Conservation (phyloP, 2,113 vertebrate genomes). For the Capreolus pygargus region DNA sequence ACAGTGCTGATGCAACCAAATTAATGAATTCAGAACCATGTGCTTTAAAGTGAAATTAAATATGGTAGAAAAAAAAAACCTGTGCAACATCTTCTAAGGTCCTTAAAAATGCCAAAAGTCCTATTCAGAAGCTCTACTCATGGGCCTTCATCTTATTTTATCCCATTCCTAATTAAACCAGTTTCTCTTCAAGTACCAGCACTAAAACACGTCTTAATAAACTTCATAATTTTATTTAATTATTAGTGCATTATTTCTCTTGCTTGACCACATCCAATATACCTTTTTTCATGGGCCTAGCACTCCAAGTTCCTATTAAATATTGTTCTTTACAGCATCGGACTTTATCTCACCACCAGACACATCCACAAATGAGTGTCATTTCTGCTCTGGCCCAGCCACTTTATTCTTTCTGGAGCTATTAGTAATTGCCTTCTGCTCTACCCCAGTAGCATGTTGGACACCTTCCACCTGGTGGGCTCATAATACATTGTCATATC, state of each 20-base stretch:
- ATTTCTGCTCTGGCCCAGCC: background rate
- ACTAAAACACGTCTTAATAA: background rate
- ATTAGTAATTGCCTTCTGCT: background rate
- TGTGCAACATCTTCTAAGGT: background rate
- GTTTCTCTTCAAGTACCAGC: background rate
- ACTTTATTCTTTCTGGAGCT: background rate
- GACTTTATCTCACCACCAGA: background rate
- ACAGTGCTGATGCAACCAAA: background rate
- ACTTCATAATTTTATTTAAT: background rate
- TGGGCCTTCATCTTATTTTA: constrained; percentile 12
- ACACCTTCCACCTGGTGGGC: background rate
- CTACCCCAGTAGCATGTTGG: background rate
- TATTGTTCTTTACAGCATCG: background rate
- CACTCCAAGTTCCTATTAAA: background rate
- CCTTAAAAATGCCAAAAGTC: constrained; percentile 19
- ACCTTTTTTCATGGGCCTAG: background rate
- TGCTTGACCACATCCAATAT: background rate
- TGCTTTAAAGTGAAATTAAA: constrained; percentile 25
- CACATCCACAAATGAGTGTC: background rate
- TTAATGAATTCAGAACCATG: constrained; percentile 1
- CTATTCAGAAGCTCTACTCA: constrained; percentile 13
- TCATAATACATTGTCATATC: background rate
- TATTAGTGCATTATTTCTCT: background rate
- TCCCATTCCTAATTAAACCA: constrained; percentile 27
- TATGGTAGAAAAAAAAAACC: background rate